Percentiles rank a stretch among this genome's conserved stretches.
Conservation (phyloP, 2,888 invertebrate genomes). For the Tigriopus californicus region DNA sequence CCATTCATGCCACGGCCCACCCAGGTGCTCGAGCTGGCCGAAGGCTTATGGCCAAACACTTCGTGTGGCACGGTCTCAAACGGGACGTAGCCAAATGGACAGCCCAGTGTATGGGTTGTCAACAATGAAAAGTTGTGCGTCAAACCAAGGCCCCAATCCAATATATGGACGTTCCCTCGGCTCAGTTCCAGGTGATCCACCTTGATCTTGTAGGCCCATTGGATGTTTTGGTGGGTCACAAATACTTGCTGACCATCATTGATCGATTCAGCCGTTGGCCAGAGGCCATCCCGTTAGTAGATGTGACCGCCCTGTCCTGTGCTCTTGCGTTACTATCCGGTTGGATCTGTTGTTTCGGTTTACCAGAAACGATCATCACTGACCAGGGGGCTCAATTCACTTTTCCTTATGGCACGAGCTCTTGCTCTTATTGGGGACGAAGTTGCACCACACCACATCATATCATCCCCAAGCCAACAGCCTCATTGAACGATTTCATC, state of each 20-base stretch:
- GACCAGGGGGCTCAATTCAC: slow-evolving; percentile 19
- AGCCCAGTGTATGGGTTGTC: not conserved
- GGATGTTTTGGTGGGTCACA: not conserved
- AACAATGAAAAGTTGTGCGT: not conserved
- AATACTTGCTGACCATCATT: not conserved
- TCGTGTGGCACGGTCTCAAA: not conserved
- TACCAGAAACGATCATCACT: slow-evolving; percentile 16
- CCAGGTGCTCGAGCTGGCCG: not conserved
- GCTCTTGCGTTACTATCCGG: slow-evolving; percentile 16
- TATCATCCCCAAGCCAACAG: slow-evolving; percentile 20
- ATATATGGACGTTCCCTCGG: not conserved
- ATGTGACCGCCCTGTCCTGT: slow-evolving; percentile 16
- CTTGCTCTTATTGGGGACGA: slow-evolving; percentile 15
- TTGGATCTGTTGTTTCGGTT: slow-evolving; percentile 19
- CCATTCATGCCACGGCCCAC: not conserved
- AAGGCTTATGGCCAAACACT: not conserved
- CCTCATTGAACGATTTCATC: slow-evolving; percentile 18
- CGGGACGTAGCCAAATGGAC: not conserved
- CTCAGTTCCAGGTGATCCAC: not conserved
- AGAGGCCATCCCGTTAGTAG: slow-evolving; percentile 16
- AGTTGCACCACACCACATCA: slow-evolving; percentile 17
- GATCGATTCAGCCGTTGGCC: not conserved
- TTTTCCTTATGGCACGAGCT: slow-evolving; percentile 11
- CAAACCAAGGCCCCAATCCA: not conserved
- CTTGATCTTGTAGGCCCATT: not conserved